Base-by-base conservation (phyloP, 2,113 vertebrate genomes). In the Pachyramphus minor region DNA sequence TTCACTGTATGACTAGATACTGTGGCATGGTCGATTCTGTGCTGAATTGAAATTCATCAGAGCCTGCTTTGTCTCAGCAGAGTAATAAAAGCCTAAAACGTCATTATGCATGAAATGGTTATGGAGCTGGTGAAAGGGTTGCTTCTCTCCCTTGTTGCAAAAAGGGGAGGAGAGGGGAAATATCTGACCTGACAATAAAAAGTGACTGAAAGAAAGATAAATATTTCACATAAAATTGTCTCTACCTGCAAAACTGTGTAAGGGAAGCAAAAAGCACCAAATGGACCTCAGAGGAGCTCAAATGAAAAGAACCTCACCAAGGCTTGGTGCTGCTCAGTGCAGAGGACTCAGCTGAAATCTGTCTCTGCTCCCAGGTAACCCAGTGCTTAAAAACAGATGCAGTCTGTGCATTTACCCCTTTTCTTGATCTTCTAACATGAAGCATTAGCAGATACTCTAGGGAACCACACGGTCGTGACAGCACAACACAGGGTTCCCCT, bases 41-140 rank as follows among this genome's bases (percentile, higher is more conserved):
- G 68, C 87, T 82, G 95, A 97, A 97, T 91, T 97, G 95, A 98
- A 98, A 98, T 98, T 97, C 97, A 97, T 97, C 80, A 95, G 93
- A 93, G 85, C 92, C 96, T 95, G 95, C 96, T 95, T 96, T 97
- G 95, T 97, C 96, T 96, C 90, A 93, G 66, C 89, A 95, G 92
- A 87, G 92, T 92, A 96, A 97, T 98, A 97, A 97, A 98, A 97
- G 63, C 97, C 97, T 97, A 93, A 98, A 98, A 97, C 11, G 90
- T 95, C 96, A 95, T 96, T 97, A 97, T 91, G 96, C 93, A 97
- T 97, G 92, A 96, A 98, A 98, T 97, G 96, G 98, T 98, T 97
- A 97, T 87, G 67, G 87, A 91, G 82, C 86, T 94, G 81, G 56
- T 81, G 78, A 78, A 83, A 95, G 69, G 85, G 33, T 25, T 88